Conservation (phyloP, 2,888 invertebrate genomes). For the Halocaridina rubra region DNA sequence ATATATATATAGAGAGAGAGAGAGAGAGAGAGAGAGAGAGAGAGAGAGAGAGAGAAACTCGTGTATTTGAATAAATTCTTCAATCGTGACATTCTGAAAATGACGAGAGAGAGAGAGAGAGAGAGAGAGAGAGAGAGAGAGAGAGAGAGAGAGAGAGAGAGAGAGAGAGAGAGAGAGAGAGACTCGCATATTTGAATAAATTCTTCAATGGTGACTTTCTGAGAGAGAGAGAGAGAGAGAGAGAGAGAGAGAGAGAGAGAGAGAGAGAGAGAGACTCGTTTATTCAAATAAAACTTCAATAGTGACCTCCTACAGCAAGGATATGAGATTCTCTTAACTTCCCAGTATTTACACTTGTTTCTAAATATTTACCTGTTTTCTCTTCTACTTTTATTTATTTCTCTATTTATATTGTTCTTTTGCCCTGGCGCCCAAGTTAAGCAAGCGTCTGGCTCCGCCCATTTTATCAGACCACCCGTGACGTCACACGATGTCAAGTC, state of each 20-base stretch:
- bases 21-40: background rate
- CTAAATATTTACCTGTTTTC: background rate
- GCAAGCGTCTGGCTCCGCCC: constrained; percentile 25
- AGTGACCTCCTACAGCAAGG: background rate
- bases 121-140: background rate
- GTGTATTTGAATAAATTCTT: too few relatives aligned
- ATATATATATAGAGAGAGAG: background rate
- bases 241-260: background rate
- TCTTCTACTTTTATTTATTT: background rate
- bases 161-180: background rate
- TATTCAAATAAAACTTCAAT: background rate
- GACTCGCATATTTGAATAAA: background rate
- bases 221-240: background rate
- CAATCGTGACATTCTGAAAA: too few relatives aligned
- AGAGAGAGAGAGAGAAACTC: background rate
- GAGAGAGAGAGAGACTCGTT: background rate
- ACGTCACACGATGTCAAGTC: constrained; percentile 37
- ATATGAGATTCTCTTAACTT: background rate
- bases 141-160: background rate
- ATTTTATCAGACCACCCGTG: constrained; percentile 38
- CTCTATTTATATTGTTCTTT: background rate
- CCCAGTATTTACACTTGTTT: background rate
- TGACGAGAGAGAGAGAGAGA: background rate
- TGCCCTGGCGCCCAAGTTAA: background rate
- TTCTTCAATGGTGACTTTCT: too few relatives aligned